Conservation (phyloP, 1,140 invertebrate genomes). For the Leptinotarsa defecta region DNA sequence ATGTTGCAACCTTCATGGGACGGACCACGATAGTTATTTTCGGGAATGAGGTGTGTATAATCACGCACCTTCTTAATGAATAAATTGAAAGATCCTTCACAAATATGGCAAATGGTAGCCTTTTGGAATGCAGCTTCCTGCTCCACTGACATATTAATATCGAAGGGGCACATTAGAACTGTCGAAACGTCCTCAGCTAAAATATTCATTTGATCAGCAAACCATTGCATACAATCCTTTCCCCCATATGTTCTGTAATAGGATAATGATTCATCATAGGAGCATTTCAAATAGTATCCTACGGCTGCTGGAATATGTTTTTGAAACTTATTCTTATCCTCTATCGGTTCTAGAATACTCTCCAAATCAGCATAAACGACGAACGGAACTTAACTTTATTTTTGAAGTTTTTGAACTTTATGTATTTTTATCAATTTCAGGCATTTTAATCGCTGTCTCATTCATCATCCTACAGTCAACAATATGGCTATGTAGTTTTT, state of each 20-base stretch:
- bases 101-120: conserved; percentile 45
- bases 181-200: conserved; percentile 39
- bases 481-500: conserved; percentile 34
- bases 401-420: conserved; percentile 46
- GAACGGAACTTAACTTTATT: conserved; percentile 47
- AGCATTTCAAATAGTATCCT: conserved; percentile 32
- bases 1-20: too few species aligned
- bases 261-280: conserved; percentile 36
- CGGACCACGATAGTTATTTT: too few species aligned
- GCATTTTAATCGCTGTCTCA: background rate
- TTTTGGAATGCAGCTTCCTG: conserved; percentile 1
- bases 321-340: conserved; percentile 36
- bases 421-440: conserved; percentile 21
- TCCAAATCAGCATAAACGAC: conserved; percentile 50
- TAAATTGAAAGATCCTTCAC: conserved; percentile 32
- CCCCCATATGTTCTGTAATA: conserved; percentile 41
- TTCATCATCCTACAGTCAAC: conserved; percentile 32
- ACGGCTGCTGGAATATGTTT: conserved; percentile 49
- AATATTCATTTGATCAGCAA: conserved; percentile 36
- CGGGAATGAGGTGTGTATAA: conserved; percentile 44
- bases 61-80: conserved; percentile 16
- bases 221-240: conserved; percentile 45
- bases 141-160: conserved; percentile 28
- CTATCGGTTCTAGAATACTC: conserved; percentile 12
- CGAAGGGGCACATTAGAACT: conserved; percentile 43